Evolutionary conservation across 2,113 vertebrate species (phyloP).

Genomic region (Larimichthys polyactis): DNA sequence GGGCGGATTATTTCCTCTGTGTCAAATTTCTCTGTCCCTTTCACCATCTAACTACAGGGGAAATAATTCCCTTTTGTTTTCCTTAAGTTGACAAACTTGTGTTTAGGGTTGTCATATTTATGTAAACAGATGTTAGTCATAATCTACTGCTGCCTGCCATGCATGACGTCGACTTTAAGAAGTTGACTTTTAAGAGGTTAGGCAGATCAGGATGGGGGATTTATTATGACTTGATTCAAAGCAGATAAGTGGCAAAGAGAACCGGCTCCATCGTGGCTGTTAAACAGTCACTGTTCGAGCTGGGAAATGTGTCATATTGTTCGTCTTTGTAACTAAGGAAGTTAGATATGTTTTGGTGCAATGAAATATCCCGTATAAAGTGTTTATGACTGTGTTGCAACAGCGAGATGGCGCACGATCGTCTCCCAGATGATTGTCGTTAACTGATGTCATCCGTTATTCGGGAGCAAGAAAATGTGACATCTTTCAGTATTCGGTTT

Average conservation of each 20-base stretch:
- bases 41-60: neutral
- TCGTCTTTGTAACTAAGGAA: constrained; percentile 15
- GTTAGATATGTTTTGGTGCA: constrained; percentile 15
- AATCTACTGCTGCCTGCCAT: neutral
- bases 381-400: constrained; percentile 21
- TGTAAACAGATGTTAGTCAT: constrained; percentile 13
- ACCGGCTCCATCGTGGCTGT: constrained; percentile 10
- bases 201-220: neutral
- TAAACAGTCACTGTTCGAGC: constrained; percentile 10
- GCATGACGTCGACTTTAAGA: neutral
- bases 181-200: neutral
- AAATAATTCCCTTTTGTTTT: constrained; percentile 22
- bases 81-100: constrained; percentile 1
- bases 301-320: constrained; percentile 18
- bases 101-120: constrained; percentile 23
- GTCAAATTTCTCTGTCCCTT: neutral
- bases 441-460: constrained; percentile 10
- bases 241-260: constrained; percentile 2
- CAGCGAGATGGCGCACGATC: neutral
- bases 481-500: constrained; percentile 33
- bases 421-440: constrained; percentile 13
- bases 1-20: constrained; percentile 10
- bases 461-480: constrained; percentile 25
- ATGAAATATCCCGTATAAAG: constrained; percentile 9
- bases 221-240: constrained; percentile 19